phyloP scores from a whole-genome alignment of 2,797 vertebrate species.

The Cryptoblepharus egeriae region DNA sequence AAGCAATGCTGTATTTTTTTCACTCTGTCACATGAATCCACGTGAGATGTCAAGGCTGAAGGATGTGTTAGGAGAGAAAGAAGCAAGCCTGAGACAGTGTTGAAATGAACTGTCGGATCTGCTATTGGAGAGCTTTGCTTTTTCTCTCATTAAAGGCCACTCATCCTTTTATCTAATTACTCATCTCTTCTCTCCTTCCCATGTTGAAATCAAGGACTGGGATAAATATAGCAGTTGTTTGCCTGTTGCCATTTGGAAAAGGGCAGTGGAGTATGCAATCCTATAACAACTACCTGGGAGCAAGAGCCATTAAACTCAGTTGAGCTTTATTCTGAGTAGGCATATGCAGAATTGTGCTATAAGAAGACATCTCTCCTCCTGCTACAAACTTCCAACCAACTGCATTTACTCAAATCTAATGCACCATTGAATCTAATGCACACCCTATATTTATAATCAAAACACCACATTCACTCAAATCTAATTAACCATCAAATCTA shows the following conservation, averaged over 20 bases:
- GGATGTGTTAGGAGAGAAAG: background rate
- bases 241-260: background rate
- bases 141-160: background rate
- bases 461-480: too few relatives aligned
- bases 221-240: background rate
- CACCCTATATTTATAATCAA: too few relatives aligned
- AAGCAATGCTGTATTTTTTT: background rate
- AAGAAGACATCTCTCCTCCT: too few relatives aligned
- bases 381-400: too few relatives aligned
- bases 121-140: background rate
- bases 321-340: background rate
- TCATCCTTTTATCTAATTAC: background rate
- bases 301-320: too few relatives aligned
- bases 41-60: background rate
- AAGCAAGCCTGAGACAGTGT: background rate
- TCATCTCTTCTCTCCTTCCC: background rate
- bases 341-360: too few relatives aligned
- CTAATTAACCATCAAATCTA: too few relatives aligned
- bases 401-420: too few relatives aligned
- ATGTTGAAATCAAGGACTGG: background rate
- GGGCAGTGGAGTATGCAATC: background rate
- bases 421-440: too few relatives aligned
- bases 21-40: background rate
- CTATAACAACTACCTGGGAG: background rate
- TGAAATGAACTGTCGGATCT: background rate